Percentiles rank a stretch among this genome's conserved stretches.
Conservation (phyloP, 2,888 invertebrate species). For the Antheraea yamamai region DNA sequence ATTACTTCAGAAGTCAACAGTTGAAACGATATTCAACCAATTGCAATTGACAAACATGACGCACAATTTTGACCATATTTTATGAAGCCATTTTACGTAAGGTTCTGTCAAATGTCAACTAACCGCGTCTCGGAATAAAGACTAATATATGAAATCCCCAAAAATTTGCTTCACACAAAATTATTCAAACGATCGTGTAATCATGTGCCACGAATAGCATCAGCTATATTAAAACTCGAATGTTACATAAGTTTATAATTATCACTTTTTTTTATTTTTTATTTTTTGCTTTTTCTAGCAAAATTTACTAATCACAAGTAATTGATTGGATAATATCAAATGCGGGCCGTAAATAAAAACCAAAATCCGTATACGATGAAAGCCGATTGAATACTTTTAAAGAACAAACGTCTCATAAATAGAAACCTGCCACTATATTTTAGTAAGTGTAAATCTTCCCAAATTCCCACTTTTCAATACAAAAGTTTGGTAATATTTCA, state of each 20-base stretch:
- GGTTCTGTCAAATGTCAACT: not conserved
- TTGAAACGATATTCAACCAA: not conserved
- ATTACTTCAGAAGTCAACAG: not conserved
- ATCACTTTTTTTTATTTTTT: constrained; percentile 47
- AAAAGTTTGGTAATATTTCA: not conserved
- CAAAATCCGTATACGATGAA: not conserved
- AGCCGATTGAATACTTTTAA: constrained; percentile 1
- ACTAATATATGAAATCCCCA: not conserved
- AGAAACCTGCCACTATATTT: not conserved
- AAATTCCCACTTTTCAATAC: not conserved
- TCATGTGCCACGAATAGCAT: constrained; percentile 12
- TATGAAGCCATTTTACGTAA: not conserved
- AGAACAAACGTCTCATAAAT: not conserved
- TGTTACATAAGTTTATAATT: constrained; percentile 40
- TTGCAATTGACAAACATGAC: not conserved
- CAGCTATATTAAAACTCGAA: constrained; percentile 54
- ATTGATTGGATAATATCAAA: constrained; percentile 17
- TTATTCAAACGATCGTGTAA: not conserved
- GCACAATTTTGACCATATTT: not conserved
- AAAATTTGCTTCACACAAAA: constrained; percentile 5
- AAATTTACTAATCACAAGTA: constrained; percentile 35
- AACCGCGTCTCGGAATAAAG: not conserved
- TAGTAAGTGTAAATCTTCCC: too few relatives aligned
- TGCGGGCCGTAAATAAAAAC: not conserved
- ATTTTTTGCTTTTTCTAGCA: constrained; percentile 52